Conservation (phyloP, 2,888 invertebrate species). For the Drosophila tanythrix region DNA sequence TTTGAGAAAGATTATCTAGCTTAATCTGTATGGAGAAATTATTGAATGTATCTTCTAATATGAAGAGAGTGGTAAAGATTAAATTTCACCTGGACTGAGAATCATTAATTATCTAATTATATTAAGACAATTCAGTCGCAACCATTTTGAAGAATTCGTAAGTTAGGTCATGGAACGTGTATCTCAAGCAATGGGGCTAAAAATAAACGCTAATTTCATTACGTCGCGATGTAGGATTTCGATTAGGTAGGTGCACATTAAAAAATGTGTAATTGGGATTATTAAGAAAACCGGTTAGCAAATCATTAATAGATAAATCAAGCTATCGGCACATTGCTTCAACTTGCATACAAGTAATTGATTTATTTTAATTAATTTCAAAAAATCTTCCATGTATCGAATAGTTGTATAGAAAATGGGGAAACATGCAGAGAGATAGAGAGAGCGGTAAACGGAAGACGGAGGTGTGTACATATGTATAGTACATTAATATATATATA, state of each 20-base stretch:
- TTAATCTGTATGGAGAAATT: not conserved
- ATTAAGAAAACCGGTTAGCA: constrained; percentile 62
- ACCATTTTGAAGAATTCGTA: constrained; percentile 42
- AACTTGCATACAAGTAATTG: constrained; percentile 18
- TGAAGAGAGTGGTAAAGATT: not conserved
- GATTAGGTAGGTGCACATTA: constrained; percentile 41
- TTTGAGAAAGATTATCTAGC: not conserved
- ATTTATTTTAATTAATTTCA: not conserved
- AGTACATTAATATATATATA: constrained; percentile 5
- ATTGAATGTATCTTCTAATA: not conserved
- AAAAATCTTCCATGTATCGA: not conserved
- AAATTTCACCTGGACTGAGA: not conserved
- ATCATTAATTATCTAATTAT: not conserved
- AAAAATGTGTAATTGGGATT: constrained; percentile 20
- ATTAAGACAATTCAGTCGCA: constrained; percentile 21
- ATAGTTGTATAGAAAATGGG: constrained; percentile 14
- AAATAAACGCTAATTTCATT: constrained; percentile 54
- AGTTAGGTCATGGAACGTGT: constrained; percentile 69
- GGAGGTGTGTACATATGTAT: constrained; percentile 23
- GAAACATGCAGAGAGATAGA: constrained; percentile 54
- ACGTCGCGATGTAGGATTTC: constrained; percentile 30
- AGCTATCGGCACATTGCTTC: constrained; percentile 16
- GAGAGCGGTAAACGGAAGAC: constrained; percentile 40
- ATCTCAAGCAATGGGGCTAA: constrained; percentile 62
- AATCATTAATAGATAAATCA: constrained; percentile 40